Evolutionary conservation across 37 sponge, comb jelly and placozoan genomes (phyloP), one percentile per base, ranked within the genome.

Genomic region (Spongia lamella): DNA sequence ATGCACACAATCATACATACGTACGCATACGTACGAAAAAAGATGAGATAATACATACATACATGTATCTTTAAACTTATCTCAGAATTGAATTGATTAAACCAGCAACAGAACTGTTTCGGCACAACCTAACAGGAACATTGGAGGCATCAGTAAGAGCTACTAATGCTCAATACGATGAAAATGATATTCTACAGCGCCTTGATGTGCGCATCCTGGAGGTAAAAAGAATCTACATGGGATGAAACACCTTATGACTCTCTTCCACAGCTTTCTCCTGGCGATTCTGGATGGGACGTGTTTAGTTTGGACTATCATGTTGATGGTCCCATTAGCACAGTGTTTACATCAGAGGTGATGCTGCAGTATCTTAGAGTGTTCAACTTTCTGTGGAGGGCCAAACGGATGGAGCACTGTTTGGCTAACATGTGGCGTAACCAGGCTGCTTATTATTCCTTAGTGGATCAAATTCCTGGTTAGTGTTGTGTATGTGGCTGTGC

Each of bases 91-190:
- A 96, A 38, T 62, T 96, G 57, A 70, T 56, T 37, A 86, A 89
- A 39, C 87, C 86, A 33, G 97, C 92, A 14, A 56, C 79, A 21
- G 63, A 56, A 19, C 79, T 92, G 5, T 92, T 79, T 58, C 66
- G 86, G 1, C 93, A 96, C 93, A 96, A 96, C 75, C 67, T 96
- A 65, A 89, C 90, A 22, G 89, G 90, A 6, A 80, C 82, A 1
- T 83, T 92, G 61, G 91, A 94, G 82, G 70, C 86, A 2, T 95
- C 99, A 38, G 64, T 95, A 0, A 66, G 96, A 27, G 90, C 99
- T 35, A 98, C 99, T 70, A 98, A 95, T 85, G 99, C 99, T 15
- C 95, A 95, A 75, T 98, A 77, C 78, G 96, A 98, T 21, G 61
- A 82, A 14, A 20, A 63, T 5, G 96, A 98, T 72, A 84, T 92